Evolutionary conservation across 2,888 invertebrate species (phyloP).

Genomic region (Brenthis daphne): DNA sequence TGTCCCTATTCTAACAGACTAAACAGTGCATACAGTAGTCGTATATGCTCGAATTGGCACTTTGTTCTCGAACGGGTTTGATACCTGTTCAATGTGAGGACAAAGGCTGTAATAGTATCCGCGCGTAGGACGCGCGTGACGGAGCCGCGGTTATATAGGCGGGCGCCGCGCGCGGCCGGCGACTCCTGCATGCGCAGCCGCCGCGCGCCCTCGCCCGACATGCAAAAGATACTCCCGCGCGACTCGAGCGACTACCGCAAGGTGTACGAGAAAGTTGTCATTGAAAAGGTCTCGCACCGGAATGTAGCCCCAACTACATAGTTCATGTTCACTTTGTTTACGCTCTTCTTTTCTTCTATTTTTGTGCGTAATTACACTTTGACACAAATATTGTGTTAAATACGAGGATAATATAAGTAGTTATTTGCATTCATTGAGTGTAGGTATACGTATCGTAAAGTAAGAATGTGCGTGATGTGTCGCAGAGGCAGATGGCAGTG

Average conservation of each 20-base stretch:
- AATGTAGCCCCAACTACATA: not conserved
- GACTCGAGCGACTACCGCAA: slow-evolving; percentile 59
- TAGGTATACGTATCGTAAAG: not conserved
- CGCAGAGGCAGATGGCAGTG: slow-evolving; percentile 71
- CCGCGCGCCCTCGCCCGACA: slow-evolving; percentile 39
- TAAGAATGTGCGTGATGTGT: slow-evolving; percentile 33
- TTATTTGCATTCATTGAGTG: no score
- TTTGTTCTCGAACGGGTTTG: slow-evolving; percentile 23
- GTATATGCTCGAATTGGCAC: slow-evolving; percentile 16
- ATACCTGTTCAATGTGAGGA: not conserved
- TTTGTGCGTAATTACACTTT: slow-evolving; percentile 12
- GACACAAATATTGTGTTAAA: not conserved
- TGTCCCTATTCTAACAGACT: not conserved
- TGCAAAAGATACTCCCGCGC: slow-evolving; percentile 57
- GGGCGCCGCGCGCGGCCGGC: slow-evolving; percentile 18
- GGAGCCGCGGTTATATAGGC: slow-evolving; percentile 9
- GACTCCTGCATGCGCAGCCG: slow-evolving; percentile 7
- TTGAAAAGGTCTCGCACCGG: slow-evolving; percentile 54
- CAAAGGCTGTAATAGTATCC: slow-evolving; percentile 16
- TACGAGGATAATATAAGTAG: no score
- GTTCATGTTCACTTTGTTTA: slow-evolving; percentile 15
- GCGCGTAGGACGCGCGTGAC: not conserved
- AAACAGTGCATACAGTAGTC: slow-evolving; percentile 9
- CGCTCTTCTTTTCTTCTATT: not conserved
- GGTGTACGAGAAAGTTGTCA: slow-evolving; percentile 60